Base-by-base conservation (phyloP, 1,140 invertebrate species). In the Lerema accius region DNA sequence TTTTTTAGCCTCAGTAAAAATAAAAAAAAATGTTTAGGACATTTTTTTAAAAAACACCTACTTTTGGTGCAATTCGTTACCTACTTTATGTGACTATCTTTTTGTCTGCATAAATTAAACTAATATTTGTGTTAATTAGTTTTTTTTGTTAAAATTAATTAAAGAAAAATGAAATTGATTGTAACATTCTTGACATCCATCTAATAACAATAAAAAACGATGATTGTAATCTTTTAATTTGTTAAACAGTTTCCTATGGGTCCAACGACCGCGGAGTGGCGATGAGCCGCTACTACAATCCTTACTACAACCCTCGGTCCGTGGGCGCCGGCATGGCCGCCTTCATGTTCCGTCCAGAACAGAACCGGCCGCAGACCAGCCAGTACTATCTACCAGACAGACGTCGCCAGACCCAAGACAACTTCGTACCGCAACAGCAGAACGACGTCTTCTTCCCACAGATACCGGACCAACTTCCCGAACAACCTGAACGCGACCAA, bases 221-320 rank as follows among this genome's bases (percentile, higher is more conserved):
- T 58, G 19, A 40, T 61, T 15, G 28, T 32, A 37, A 28, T 37
- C 16, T 14, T 3, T 11, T 56, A 26, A 53, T 64, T 63, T 45
- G 61, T 51, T 59, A 58, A 59, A 40, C 80, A 90, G 87, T 87
- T 37, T 89, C 87, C 0, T 87, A 79, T 17, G 87, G 87, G 6
- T 81, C 81, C 0, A 71, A 63, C 11, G 87, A 87, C 56, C 80
- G 86, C 3, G 87, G 80, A 0, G 79, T 89, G 72, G 84, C 78
- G 1, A 11, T 89, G 48, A 90, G 83, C 55, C 79, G 86, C 4
- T 90, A 87, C 70, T 90, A 89, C 74, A 87, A 85, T 65, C 87
- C 87, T 0, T 87, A 89, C 73, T 86, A 86, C 78, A 79, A 76
- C 46, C 76, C 69, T 11, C 71, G 74, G 3, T 61, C 71, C 0